Conservation (phyloP, 2,113 vertebrate species). For the Pseudorasbora parva region DNA sequence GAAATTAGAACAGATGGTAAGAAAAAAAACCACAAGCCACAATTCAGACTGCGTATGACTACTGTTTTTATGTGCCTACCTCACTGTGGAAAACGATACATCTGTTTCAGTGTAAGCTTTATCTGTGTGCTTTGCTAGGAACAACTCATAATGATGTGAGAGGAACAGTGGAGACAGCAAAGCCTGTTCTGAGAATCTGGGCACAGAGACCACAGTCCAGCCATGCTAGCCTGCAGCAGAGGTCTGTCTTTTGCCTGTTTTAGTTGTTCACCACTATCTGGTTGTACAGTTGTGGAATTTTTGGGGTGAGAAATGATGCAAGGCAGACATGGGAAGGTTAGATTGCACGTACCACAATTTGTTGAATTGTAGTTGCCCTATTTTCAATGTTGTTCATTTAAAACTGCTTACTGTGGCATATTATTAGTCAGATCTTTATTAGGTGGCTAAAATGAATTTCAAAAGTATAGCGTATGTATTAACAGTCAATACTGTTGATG, state of each 20-base stretch:
- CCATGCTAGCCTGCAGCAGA: constrained; percentile 26
- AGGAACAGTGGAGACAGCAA: constrained; percentile 68
- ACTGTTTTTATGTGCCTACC: constrained; percentile 14
- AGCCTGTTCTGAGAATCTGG: constrained; percentile 74
- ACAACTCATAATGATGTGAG: constrained; percentile 39
- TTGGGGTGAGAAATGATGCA: not conserved
- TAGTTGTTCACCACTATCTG: constrained; percentile 42
- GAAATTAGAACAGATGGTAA: constrained; percentile 51
- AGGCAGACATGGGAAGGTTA: too few relatives aligned
- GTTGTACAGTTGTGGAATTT: not conserved
- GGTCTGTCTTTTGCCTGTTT: constrained; percentile 26
- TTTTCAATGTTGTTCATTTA: too few relatives aligned
- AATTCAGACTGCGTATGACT: constrained; percentile 16
- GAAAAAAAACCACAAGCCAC: not conserved
- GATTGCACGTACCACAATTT: not conserved
- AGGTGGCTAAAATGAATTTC: not conserved
- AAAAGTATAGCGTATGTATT: not conserved
- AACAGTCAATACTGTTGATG: not conserved
- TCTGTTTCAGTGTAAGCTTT: constrained; percentile 24
- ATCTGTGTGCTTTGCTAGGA: constrained; percentile 51
- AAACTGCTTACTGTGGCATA: too few relatives aligned
- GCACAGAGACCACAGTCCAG: constrained; percentile 45
- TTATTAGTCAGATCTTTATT: too few relatives aligned
- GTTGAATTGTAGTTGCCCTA: not conserved
- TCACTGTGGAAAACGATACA: not conserved